Evolutionary conservation across 2,888 invertebrate genomes (phyloP), one percentile per base, ranked within the genome.

Genomic region (Lithophane semibrunnea): DNA sequence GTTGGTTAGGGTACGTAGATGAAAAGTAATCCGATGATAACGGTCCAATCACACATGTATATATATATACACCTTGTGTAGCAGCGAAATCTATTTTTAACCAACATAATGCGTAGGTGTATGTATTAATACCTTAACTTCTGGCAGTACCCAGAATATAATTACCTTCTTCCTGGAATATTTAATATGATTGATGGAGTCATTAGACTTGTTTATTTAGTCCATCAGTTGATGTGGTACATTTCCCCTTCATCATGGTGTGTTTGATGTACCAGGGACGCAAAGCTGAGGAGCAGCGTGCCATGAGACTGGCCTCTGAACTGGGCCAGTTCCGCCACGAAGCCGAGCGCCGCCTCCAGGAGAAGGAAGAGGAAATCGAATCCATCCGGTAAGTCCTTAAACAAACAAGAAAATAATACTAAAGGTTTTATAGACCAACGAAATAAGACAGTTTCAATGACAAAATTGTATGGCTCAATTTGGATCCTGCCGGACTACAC

Each of bases 351-450:
- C 98, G 99, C 93, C 97, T 99, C 92, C 98, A 98, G 89, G 99
- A 99, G 97, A 99, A 99, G 98, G 99, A 99, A 91, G 99, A 99
- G 94, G 99, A 99, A 97, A 98, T 99, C 93, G 99, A 99, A 97
- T 97, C 98, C 90, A 98, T 99, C 95, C 99, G 99, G 99, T 99
- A 96, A 98, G 98, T 90, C 58, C 10, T 13, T 21, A 1, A 37
- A 71, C 54, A 49, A 4, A 70, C 0, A 37, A 52, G 16, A 71
- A 56, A 24, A 65, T 56, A 18, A 54, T 3, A 37, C 5, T 18
- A n/a, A 16, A 56, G 1, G 0, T 63, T 42, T 24, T 21, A 49
- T 5, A n/a, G 16, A 18, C 13, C 16, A 49, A 68, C n/a, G n/a
- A 37, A n/a, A 54, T 54, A 37, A 37, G n/a, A 52, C 13, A 21